Conservation (phyloP, 2,113 vertebrate species). For the Microcebus tavaratra region DNA sequence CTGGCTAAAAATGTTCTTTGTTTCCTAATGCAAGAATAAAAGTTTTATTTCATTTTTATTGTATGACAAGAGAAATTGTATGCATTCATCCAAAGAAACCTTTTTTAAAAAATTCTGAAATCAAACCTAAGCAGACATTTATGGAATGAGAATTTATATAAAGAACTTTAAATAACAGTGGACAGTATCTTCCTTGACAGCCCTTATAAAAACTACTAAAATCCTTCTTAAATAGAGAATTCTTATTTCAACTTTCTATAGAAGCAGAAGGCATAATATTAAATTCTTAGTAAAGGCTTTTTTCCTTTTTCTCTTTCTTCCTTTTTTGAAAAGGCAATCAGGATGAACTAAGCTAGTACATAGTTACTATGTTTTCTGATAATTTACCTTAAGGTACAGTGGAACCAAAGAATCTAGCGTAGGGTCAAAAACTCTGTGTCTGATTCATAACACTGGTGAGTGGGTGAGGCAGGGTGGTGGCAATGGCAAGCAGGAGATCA, state of each 20-base stretch:
- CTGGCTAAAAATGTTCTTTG: slow-evolving; percentile 16
- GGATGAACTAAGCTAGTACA: neutral
- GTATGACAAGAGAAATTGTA: slow-evolving; percentile 52
- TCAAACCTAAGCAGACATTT: slow-evolving; percentile 57
- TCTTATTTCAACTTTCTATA: slow-evolving; percentile 13
- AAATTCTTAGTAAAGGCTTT: neutral
- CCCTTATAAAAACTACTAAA: neutral
- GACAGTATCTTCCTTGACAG: slow-evolving; percentile 44
- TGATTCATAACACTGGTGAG: neutral
- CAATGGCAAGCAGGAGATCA: neutral
- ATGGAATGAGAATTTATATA: slow-evolving; percentile 60
- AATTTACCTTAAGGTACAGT: neutral
- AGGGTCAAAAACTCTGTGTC: neutral
- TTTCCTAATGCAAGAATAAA: slow-evolving; percentile 20
- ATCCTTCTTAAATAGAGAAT: slow-evolving; percentile 42
- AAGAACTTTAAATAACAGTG: slow-evolving; percentile 49
- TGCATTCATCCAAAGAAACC: neutral
- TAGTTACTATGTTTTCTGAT: neutral
- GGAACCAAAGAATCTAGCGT: neutral
- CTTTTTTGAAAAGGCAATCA: neutral
- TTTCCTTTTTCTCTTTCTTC: neutral
- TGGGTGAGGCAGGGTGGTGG: neutral
- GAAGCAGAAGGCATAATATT: neutral
- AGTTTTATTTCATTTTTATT: slow-evolving; percentile 41
- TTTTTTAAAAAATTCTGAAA: slow-evolving; percentile 42